These are phyloP conservation scores for Aleiodes leptofemur DNA, from an alignment of 2,888 invertebrate genomes.

Conservation along the genomic window DNA sequence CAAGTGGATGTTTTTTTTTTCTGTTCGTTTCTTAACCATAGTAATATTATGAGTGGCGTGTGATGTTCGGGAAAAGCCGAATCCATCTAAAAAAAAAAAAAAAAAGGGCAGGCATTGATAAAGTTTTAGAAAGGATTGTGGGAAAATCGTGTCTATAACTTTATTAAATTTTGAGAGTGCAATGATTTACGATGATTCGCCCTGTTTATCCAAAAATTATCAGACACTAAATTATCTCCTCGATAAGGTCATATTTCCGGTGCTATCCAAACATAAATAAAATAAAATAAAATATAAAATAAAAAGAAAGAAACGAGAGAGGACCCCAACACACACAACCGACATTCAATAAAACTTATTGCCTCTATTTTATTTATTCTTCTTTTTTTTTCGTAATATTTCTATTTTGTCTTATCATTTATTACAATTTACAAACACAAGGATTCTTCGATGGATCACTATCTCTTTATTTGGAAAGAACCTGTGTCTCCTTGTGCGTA, in stretches of 20 bases:
- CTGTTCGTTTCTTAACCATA: background rate
- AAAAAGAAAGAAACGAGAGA: constrained; percentile 34
- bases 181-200: no score
- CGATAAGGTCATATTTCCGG: constrained; percentile 3
- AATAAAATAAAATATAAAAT: constrained; percentile 49
- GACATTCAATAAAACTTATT: constrained; percentile 62
- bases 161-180: background rate
- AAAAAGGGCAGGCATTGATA: background rate
- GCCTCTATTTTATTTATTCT: constrained; percentile 50
- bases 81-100: background rate
- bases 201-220: constrained; percentile 1
- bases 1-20: constrained; percentile 8
- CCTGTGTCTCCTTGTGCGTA: constrained; percentile 19
- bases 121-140: constrained; percentile 29
- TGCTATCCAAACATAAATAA: constrained; percentile 17
- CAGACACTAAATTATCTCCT: constrained; percentile 8
- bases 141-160: background rate
- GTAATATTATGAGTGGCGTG: constrained; percentile 29
- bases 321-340: constrained; percentile 48
- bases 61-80: constrained; percentile 12
- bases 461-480: background rate
- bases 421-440: constrained; percentile 10
- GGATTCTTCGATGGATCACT: constrained; percentile 29
- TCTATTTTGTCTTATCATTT: constrained; percentile 2
- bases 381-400: constrained; percentile 58